Conservation (phyloP, 2,113 vertebrate genomes). For the Salvator merianae region DNA sequence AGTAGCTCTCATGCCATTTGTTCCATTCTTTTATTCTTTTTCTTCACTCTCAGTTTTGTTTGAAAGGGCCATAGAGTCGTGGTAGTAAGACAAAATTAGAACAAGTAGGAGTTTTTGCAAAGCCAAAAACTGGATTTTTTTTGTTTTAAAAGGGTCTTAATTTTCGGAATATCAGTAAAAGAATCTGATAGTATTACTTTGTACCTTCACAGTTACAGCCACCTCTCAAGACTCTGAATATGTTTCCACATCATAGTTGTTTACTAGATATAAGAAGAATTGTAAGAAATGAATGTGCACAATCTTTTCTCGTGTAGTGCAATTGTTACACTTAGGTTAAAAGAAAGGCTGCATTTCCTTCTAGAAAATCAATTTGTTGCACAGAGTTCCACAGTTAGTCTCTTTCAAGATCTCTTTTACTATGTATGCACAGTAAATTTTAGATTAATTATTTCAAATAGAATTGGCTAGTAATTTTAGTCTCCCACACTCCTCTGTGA, state of each 20-base stretch:
- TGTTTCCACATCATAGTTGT: conserved; percentile 69
- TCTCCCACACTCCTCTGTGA: not conserved
- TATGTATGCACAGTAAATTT: conserved; percentile 79
- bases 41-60: not conserved
- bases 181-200: not conserved
- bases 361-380: conserved; percentile 94
- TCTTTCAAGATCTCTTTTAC: conserved; percentile 84
- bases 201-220: not conserved
- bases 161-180: not conserved
- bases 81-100: conserved; percentile 26
- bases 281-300: conserved; percentile 94
- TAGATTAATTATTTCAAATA: conserved; percentile 81
- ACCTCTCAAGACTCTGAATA: not conserved
- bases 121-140: not conserved
- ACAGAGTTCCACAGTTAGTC: conserved; percentile 80
- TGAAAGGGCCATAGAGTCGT: conserved; percentile 33
- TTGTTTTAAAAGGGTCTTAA: conserved; percentile 7
- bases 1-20: conserved; percentile 1
- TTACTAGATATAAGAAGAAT: conserved; percentile 85
- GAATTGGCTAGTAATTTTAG: conserved; percentile 82
- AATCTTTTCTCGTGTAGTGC: conserved; percentile 91
- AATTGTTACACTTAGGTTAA: conserved; percentile 96
- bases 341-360: conserved; percentile 91
- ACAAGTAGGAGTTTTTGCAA: conserved; percentile 11
- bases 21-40: conserved; percentile 2